These are phyloP conservation scores for Drosophila eugracilis DNA, from an alignment of 1,140 invertebrate species.

Conservation along the genomic window DNA sequence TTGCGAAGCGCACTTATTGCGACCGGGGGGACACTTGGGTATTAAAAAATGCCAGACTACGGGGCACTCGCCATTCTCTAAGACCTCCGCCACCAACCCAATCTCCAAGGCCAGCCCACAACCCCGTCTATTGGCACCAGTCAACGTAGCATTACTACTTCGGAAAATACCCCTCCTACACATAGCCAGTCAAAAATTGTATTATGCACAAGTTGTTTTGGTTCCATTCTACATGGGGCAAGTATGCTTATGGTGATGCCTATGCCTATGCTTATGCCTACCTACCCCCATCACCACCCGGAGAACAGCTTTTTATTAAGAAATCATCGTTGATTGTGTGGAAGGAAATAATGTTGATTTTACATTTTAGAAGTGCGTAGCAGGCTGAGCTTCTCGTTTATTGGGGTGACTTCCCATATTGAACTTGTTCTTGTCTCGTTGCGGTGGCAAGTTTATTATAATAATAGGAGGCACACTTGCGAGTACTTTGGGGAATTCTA, in stretches of 20 bases:
- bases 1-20: slow-evolving; percentile 80
- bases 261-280: too few relatives aligned
- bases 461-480: slow-evolving; percentile 72
- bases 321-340: slow-evolving; percentile 83
- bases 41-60: slow-evolving; percentile 77
- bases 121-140: slow-evolving; percentile 45
- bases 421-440: slow-evolving; percentile 40
- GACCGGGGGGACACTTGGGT: slow-evolving; percentile 77
- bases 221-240: slow-evolving; percentile 33
- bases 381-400: slow-evolving; percentile 18
- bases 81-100: background rate
- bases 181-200: slow-evolving; percentile 72
- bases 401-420: slow-evolving; percentile 22
- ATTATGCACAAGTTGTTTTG: slow-evolving; percentile 75
- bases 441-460: slow-evolving; percentile 77
- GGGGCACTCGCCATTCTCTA: slow-evolving; percentile 4
- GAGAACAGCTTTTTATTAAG: slow-evolving; percentile 75
- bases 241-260: slow-evolving; percentile 31
- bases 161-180: slow-evolving; percentile 38
- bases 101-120: slow-evolving; percentile 2
- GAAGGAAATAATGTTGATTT: slow-evolving; percentile 83
- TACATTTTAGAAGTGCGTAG: slow-evolving; percentile 67
- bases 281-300: slow-evolving; percentile 15
- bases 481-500: slow-evolving; percentile 56
- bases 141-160: slow-evolving; percentile 78